Percentiles rank a stretch among this genome's conserved stretches.
Conservation (phyloP, 2,113 vertebrate species). For the Lepisosteus oculatus region DNA sequence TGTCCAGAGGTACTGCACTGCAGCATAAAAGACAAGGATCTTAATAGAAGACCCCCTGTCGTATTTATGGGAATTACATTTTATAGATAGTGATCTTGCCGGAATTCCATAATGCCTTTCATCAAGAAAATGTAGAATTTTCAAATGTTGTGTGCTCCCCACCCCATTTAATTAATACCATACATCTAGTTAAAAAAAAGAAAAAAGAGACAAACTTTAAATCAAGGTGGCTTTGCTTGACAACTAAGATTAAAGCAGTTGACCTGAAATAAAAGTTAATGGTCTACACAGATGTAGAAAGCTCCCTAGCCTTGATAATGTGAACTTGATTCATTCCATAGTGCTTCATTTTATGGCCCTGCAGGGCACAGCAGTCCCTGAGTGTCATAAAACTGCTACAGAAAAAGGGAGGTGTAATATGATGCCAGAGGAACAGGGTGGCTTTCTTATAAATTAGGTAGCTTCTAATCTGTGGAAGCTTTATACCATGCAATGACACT, state of each 20-base stretch:
- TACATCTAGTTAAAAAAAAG: background rate
- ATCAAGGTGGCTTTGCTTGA: slow-evolving; percentile 13
- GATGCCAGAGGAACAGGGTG: background rate
- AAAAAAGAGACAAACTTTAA: background rate
- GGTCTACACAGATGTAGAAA: slow-evolving; percentile 17
- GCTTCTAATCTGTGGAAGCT: slow-evolving; percentile 1
- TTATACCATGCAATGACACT: slow-evolving; percentile 1
- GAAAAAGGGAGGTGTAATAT: slow-evolving; percentile 10
- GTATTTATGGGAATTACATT: background rate
- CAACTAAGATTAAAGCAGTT: slow-evolving; percentile 7
- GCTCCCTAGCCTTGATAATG: slow-evolving; percentile 19
- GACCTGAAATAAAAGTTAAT: slow-evolving; percentile 23
- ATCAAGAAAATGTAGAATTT: background rate
- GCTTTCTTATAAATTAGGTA: slow-evolving; percentile 11
- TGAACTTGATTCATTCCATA: slow-evolving; percentile 22
- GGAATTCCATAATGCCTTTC: background rate
- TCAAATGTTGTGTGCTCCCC: background rate
- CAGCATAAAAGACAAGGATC: background rate
- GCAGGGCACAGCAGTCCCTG: slow-evolving; percentile 6
- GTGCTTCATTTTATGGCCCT: slow-evolving; percentile 18
- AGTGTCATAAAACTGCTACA: slow-evolving; percentile 6
- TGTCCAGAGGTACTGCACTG: background rate
- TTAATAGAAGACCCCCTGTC: background rate
- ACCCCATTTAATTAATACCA: background rate
- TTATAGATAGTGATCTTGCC: too few relatives aligned